phyloP scores from a whole-genome alignment of 2,113 vertebrate genomes.

The Ictidomys tridecemlineatus region DNA sequence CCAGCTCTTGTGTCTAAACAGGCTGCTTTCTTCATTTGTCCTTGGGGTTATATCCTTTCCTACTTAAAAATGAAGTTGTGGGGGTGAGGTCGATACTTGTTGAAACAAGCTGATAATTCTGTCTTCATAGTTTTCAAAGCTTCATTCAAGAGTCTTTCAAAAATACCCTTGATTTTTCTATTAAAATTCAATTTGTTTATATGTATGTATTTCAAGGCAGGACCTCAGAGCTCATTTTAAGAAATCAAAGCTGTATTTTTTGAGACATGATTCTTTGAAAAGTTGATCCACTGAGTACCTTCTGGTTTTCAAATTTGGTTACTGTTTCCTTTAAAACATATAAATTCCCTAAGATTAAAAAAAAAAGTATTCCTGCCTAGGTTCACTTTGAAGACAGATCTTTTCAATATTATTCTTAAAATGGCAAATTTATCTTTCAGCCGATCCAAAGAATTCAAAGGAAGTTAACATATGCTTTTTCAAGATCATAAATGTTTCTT shows the following conservation, averaged over 20 bases:
- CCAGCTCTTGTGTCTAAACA: neutral
- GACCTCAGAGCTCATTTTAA: slow-evolving; percentile 80
- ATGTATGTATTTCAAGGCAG: slow-evolving; percentile 73
- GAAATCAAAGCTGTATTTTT: slow-evolving; percentile 80
- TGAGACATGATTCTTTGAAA: slow-evolving; percentile 77
- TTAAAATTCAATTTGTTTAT: slow-evolving; percentile 83
- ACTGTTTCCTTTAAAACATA: slow-evolving; percentile 76
- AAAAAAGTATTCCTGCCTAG: slow-evolving; percentile 69
- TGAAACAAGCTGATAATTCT: slow-evolving; percentile 38
- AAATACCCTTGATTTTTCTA: slow-evolving; percentile 75
- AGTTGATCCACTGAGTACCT: slow-evolving; percentile 69
- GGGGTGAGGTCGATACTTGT: neutral
- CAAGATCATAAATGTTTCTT: slow-evolving; percentile 82
- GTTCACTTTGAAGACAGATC: slow-evolving; percentile 79
- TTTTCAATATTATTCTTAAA: slow-evolving; percentile 80
- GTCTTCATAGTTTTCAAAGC: slow-evolving; percentile 64
- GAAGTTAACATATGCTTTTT: slow-evolving; percentile 84
- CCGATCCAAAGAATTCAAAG: slow-evolving; percentile 81
- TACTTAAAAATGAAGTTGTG: slow-evolving; percentile 41
- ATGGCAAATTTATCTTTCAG: slow-evolving; percentile 82
- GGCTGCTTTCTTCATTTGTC: neutral
- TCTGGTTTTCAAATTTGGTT: slow-evolving; percentile 78
- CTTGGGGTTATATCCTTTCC: slow-evolving; percentile 31
- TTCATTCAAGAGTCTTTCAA: slow-evolving; percentile 47
- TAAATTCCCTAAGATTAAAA: slow-evolving; percentile 79